Evolutionary conservation across 2,797 vertebrate species (phyloP).

Genomic region (Eulemur mongoz): DNA sequence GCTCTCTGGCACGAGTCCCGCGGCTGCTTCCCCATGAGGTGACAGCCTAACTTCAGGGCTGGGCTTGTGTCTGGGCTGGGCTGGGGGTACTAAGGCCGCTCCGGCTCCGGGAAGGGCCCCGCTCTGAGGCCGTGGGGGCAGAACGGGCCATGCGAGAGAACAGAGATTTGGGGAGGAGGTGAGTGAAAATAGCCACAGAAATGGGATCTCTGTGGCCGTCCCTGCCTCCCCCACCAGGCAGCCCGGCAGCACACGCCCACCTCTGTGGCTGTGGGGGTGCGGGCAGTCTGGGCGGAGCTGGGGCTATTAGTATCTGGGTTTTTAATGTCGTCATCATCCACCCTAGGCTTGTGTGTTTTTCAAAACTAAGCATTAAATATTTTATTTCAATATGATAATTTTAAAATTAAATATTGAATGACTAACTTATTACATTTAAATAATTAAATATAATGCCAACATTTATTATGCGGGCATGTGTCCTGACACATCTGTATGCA

Average conservation of each 20-base stretch:
- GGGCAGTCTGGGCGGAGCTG: background rate
- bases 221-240: too few species aligned
- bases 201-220: background rate
- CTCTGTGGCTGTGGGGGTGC: background rate
- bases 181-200: background rate
- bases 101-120: background rate
- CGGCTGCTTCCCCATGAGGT: background rate
- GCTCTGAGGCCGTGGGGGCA: background rate
- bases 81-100: background rate
- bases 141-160: background rate
- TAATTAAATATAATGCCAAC: background rate
- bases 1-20: fast-evolving
- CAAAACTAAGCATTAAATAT: background rate
- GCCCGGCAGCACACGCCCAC: background rate
- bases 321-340: background rate
- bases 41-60: background rate
- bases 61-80: background rate
- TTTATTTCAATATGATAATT: background rate
- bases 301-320: background rate
- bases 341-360: background rate
- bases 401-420: background rate
- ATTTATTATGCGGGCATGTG: background rate
- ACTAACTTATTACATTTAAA: background rate
- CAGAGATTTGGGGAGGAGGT: background rate
- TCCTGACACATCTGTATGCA: background rate